A percentile compares a stretch with the other conserved stretches of the same genome.
Conservation (phyloP, 2,113 vertebrate species). For the Alosa alosa region DNA sequence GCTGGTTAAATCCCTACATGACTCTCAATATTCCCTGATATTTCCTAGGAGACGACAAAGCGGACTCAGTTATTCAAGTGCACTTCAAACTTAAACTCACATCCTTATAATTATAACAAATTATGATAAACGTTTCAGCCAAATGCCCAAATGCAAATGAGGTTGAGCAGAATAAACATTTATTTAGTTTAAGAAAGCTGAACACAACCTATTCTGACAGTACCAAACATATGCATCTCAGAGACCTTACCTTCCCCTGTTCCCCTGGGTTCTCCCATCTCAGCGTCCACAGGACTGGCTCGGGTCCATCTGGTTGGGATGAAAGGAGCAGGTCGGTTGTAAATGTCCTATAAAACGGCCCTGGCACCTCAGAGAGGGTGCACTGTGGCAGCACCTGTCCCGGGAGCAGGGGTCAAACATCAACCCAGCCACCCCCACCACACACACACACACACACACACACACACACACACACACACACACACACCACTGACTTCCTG, state of each 20-base stretch:
- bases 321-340: slow-evolving; percentile 75
- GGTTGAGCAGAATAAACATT: neutral
- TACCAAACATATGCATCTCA: neutral
- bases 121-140: neutral
- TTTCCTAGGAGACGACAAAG: neutral
- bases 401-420: slow-evolving; percentile 28
- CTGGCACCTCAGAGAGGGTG: slow-evolving; percentile 69
- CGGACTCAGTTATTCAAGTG: neutral
- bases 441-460: neutral
- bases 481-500: neutral
- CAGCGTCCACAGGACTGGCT: neutral
- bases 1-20: neutral
- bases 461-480: neutral
- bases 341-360: slow-evolving; percentile 78
- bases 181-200: neutral
- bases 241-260: neutral
- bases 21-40: neutral
- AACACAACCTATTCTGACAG: neutral
- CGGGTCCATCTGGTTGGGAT: slow-evolving; percentile 43
- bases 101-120: neutral
- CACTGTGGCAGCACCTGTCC: slow-evolving; percentile 76
- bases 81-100: neutral
- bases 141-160: neutral
- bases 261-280: neutral
- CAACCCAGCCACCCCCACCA: neutral